Percentiles rank a stretch among this genome's conserved stretches.
These are phyloP conservation scores for Drosophila mercatorum DNA, from an alignment of 2,888 invertebrate species.

Conservation along the genomic window DNA sequence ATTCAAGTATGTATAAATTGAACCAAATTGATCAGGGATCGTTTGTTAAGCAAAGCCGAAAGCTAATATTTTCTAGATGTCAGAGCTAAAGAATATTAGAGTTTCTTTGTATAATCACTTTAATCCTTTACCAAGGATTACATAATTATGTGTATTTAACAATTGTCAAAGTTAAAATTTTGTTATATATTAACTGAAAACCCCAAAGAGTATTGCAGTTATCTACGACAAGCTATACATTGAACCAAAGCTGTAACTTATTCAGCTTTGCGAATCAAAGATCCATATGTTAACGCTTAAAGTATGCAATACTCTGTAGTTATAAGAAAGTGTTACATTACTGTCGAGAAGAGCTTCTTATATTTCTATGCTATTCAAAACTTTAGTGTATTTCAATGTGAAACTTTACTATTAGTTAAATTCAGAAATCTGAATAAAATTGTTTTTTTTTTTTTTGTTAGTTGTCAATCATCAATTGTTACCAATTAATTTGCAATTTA, in stretches of 20 bases:
- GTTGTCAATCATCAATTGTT: background rate
- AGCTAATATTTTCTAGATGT: background rate
- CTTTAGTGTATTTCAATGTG: background rate
- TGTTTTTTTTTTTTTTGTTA: background rate
- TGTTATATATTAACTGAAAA: background rate
- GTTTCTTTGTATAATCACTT: background rate
- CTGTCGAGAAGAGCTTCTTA: conserved; percentile 2
- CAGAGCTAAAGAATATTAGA: background rate
- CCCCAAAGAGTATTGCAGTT: background rate
- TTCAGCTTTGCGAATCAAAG: background rate
- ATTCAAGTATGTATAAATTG: background rate
- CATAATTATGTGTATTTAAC: background rate
- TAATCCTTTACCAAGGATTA: background rate
- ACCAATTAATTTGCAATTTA: no score
- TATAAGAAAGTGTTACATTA: conserved; percentile 9
- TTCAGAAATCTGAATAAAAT: background rate
- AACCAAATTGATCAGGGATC: background rate
- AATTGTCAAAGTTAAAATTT: background rate
- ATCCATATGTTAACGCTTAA: background rate
- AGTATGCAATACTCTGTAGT: conserved; percentile 1
- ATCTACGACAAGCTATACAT: background rate
- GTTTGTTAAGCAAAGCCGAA: background rate
- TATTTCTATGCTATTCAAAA: conserved; percentile 1
- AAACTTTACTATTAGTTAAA: background rate
- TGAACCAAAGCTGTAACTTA: background rate